phyloP scores from a whole-genome alignment of 1,140 invertebrate genomes.

The Cydia strobilella region DNA sequence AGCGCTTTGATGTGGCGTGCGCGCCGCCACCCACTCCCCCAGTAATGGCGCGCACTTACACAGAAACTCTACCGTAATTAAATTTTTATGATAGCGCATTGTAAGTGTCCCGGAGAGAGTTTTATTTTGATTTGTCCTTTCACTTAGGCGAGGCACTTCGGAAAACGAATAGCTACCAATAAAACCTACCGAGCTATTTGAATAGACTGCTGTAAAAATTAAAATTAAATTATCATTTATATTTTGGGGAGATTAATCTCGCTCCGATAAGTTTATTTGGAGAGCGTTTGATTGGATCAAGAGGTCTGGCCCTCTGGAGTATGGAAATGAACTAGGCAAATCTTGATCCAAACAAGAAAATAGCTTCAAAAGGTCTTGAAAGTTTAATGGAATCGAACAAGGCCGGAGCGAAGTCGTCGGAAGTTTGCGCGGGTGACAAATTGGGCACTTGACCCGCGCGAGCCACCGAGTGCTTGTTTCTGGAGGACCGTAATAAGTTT shows the following conservation, averaged over 20 bases:
- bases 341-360: conserved; percentile 76
- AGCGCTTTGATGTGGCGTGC: conserved; percentile 70
- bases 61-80: conserved; percentile 76
- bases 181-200: conserved; percentile 3
- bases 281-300: conserved; percentile 10
- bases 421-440: conserved; percentile 79
- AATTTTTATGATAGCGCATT: conserved; percentile 80
- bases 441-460: conserved; percentile 78
- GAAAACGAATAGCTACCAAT: conserved; percentile 2
- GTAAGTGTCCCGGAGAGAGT: conserved; percentile 68
- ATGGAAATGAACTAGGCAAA: conserved; percentile 74
- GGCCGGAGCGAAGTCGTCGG: conserved; percentile 66
- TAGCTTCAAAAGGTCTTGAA: conserved; percentile 78
- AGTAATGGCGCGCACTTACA: conserved; percentile 75
- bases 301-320: conserved; percentile 15
- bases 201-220: not conserved
- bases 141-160: conserved; percentile 44
- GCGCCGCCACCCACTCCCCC: conserved; percentile 49
- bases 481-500: conserved; percentile 79
- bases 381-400: conserved; percentile 80
- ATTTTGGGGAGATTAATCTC: not conserved
- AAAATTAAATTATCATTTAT: not conserved
- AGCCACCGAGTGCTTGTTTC: conserved; percentile 73
- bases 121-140: conserved; percentile 68
- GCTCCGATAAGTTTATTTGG: not conserved